A percentile compares a stretch with the other conserved stretches of the same genome.
These are phyloP conservation scores for Dolichomitus sp. DNA, from an alignment of 2,888 invertebrate species.

Conservation along the genomic window DNA sequence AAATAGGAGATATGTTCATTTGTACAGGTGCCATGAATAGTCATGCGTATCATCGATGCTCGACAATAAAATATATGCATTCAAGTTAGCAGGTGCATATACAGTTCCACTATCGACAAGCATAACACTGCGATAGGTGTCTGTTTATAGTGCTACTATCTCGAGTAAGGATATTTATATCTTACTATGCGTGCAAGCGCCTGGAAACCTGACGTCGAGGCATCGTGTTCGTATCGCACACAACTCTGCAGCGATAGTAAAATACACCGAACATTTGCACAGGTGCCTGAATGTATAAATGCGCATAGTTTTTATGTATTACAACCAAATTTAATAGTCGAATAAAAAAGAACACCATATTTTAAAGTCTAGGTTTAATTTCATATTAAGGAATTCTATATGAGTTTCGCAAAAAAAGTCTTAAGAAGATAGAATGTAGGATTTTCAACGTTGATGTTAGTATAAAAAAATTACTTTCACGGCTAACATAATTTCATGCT, in stretches of 20 bases:
- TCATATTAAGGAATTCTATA: too few relatives aligned
- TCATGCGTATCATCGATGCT: slow-evolving; percentile 1
- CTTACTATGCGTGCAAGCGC: slow-evolving; percentile 4
- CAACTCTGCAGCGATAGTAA: not conserved
- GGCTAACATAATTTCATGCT: too few relatives aligned
- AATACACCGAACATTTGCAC: not conserved
- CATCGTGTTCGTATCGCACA: not conserved
- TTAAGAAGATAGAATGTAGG: too few relatives aligned
- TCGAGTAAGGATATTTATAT: slow-evolving; percentile 7
- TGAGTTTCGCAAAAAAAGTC: too few relatives aligned
- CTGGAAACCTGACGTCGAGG: not conserved
- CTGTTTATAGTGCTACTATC: not conserved
- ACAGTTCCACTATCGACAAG: not conserved
- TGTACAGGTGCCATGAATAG: slow-evolving; percentile 20
- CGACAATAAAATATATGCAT: not conserved
- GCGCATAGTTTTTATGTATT: too few relatives aligned
- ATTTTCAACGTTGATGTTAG: too few relatives aligned
- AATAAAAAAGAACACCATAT: not conserved
- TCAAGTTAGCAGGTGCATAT: slow-evolving; percentile 4
- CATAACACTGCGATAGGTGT: not conserved
- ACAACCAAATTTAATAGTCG: too few relatives aligned
- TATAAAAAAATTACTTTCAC: too few relatives aligned
- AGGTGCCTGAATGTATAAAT: not conserved
- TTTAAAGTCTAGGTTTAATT: too few relatives aligned
- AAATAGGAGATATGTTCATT: not conserved